Conservation (phyloP, 1,140 invertebrate species). For the Micrasema longulum region DNA sequence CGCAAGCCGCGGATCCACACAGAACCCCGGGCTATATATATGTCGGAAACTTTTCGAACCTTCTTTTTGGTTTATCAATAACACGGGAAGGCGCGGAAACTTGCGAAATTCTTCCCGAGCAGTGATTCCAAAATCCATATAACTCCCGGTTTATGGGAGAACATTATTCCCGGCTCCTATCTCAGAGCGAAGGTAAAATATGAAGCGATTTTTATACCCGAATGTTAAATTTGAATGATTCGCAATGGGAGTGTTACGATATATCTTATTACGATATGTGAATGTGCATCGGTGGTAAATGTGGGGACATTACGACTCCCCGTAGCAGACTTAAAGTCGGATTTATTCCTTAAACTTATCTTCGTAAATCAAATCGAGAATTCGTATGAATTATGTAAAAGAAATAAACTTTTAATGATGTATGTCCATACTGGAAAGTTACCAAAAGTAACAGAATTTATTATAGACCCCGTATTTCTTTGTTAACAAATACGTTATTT, state of each 20-base stretch:
- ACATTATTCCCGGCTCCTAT: conserved; percentile 27
- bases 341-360: conserved; percentile 41
- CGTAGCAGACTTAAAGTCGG: background rate
- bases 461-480: conserved; percentile 26
- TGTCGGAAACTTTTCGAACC: conserved; percentile 42
- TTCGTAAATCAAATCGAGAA: conserved; percentile 37
- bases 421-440: conserved; percentile 31
- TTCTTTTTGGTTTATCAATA: conserved; percentile 50
- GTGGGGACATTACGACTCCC: background rate
- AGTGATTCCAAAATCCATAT: conserved; percentile 36
- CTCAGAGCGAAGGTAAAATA: conserved; percentile 30
- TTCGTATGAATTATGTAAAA: conserved; percentile 35
- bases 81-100: conserved; percentile 19
- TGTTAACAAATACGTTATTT: conserved; percentile 37
- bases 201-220: conserved; percentile 39
- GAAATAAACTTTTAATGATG: conserved; percentile 36
- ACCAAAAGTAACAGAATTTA: conserved; percentile 20
- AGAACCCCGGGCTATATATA: conserved; percentile 46
- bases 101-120: conserved; percentile 30
- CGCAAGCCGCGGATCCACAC: conserved; percentile 32
- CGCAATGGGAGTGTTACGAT: conserved; percentile 26
- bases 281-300: conserved; percentile 33
- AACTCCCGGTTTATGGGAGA: conserved; percentile 28
- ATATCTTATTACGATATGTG: conserved; percentile 32
- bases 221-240: conserved; percentile 43